Base-by-base conservation (phyloP, 2,888 invertebrate genomes). In the Callosobruchus maculatus region DNA sequence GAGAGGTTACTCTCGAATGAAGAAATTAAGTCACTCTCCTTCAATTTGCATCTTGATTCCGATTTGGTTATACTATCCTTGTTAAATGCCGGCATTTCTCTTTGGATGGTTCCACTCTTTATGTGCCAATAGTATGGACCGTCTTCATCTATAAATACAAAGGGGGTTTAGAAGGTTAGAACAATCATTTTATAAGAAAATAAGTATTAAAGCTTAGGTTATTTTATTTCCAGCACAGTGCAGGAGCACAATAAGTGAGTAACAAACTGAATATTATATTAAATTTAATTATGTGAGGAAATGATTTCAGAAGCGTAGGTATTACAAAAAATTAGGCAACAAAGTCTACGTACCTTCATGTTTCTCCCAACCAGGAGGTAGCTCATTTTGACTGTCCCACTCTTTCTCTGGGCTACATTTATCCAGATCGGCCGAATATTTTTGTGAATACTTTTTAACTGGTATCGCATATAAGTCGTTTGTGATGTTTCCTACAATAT, bases 111-210 rank as follows among this genome's bases (percentile, higher is more conserved):
- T n/a, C 98, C 98, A 84, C 97, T 97, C 88, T 97, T 97, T 86
- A 98, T 97, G 89, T 98, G 98, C 98, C 98, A 98, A 88, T 97
- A 98, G 87, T 98, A 98, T 0, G 96, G 94, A 20, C 97, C 97
- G 85, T 96, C 95, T 84, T 94, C 95, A 88, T 97, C 97, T 96
- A 88, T n/a, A 7, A 7, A 26, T 26, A 13, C 4, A 18, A 49
- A 49, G 4, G 18, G 13, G 7, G 26, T 4, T n/a, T n/a, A n/a
- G n/a, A n/a, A n/a, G n/a, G n/a, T n/a, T n/a, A n/a, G n/a, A n/a
- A n/a, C n/a, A n/a, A n/a, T n/a, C n/a, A n/a, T n/a, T n/a, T n/a
- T n/a, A n/a, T n/a, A n/a, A n/a, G n/a, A n/a, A n/a, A n/a, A n/a
- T n/a, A n/a, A n/a, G n/a, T n/a, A n/a, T n/a, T n/a, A n/a, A n/a